These are phyloP conservation scores for Rhopilema esculentum DNA, from an alignment of 30 jellyfish, hydroid and myxozoan genomes.

Conservation along the genomic window DNA sequence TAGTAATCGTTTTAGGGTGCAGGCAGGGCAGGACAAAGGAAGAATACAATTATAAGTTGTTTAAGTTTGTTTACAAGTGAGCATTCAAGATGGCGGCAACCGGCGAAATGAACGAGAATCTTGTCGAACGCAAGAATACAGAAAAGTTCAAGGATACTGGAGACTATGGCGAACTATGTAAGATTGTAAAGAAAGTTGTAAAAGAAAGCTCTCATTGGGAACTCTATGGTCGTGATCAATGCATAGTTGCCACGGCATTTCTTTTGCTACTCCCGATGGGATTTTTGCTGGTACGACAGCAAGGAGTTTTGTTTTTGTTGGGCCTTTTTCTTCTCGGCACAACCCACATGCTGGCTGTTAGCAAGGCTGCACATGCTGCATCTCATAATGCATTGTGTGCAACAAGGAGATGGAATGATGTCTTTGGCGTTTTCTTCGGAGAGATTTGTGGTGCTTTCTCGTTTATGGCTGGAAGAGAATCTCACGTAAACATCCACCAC, in stretches of 20 bases:
- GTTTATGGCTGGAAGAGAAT: conserved; percentile 34
- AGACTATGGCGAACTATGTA: conserved; percentile 44
- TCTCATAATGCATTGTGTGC: conserved; percentile 59
- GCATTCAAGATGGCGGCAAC: neutral
- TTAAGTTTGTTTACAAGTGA: neutral
- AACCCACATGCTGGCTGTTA: conserved; percentile 60
- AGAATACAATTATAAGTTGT: no score
- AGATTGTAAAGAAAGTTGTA: conserved; percentile 35
- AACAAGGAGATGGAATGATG: conserved; percentile 30
- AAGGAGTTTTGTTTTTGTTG: conserved; percentile 26
- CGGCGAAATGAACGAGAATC: neutral
- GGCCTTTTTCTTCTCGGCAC: conserved; percentile 61
- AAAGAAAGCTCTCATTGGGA: conserved; percentile 62
- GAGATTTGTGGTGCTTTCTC: conserved; percentile 70
- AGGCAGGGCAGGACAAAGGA: no score
- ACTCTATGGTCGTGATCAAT: conserved; percentile 58
- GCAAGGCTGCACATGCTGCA: conserved; percentile 80
- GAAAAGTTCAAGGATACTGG: neutral
- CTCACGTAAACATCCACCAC: conserved; percentile 73
- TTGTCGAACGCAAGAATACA: neutral
- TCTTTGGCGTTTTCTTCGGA: conserved; percentile 62
- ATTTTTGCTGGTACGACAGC: conserved; percentile 21
- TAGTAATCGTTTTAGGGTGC: no score
- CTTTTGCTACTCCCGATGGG: conserved; percentile 59
- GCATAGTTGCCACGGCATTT: conserved; percentile 44